Percentiles rank a stretch among this genome's conserved stretches.
These are phyloP conservation scores for Heteropelma amictum DNA, from an alignment of 2,888 invertebrate genomes.

Conservation along the genomic window DNA sequence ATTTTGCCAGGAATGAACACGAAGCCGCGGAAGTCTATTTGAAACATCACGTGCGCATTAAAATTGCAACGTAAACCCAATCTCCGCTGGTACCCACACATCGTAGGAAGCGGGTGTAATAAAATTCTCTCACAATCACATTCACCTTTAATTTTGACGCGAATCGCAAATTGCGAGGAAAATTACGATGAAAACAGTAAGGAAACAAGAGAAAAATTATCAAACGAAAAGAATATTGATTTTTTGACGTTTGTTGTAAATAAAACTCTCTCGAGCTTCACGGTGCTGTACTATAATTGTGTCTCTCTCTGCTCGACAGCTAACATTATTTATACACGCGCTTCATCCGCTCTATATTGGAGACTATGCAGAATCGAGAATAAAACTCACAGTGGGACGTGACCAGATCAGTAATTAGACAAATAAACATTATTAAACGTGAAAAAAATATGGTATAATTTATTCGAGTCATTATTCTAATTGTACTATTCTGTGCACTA, in stretches of 20 bases:
- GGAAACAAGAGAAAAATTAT: neutral
- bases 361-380: conserved; percentile 16
- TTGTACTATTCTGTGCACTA: conserved; percentile 22
- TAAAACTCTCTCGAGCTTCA: conserved; percentile 13
- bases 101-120: neutral
- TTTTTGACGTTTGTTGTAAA: neutral
- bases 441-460: neutral
- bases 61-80: conserved; percentile 3
- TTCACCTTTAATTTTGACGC: neutral
- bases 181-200: neutral
- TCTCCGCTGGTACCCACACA: conserved; percentile 26
- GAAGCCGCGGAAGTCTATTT: conserved; percentile 13
- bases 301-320: conserved; percentile 17
- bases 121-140: neutral
- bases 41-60: conserved; percentile 29
- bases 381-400: conserved; percentile 15
- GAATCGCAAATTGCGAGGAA: neutral
- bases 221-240: neutral
- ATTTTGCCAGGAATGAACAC: neutral
- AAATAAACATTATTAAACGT: neutral
- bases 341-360: conserved; percentile 21
- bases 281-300: conserved; percentile 40
- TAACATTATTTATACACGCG: conserved; percentile 34
- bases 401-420: neutral
- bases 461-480: neutral